A percentile compares a stretch with the other conserved stretches of the same genome.
These are phyloP conservation scores for Enteromius thamalakanensis DNA, from an alignment of 2,797 vertebrate genomes.

Conservation along the genomic window DNA sequence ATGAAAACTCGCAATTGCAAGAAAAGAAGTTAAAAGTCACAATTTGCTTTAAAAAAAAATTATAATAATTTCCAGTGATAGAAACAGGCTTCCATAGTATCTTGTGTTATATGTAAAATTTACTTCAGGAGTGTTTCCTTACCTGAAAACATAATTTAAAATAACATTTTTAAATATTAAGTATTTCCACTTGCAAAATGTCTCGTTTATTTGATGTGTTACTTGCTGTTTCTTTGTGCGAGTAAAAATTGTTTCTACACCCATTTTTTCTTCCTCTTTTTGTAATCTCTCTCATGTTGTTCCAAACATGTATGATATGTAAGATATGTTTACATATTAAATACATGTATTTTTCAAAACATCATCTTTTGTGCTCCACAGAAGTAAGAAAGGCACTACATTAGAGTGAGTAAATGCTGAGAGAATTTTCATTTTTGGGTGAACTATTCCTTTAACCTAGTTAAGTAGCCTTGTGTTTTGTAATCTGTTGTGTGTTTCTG, in stretches of 20 bases:
- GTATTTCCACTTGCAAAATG: not conserved
- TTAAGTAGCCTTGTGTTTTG: not conserved
- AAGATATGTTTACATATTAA: too few species aligned
- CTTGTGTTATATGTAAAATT: not conserved
- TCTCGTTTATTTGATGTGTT: too few species aligned
- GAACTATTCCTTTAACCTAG: not conserved
- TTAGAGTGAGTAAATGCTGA: not conserved
- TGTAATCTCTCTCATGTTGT: not conserved
- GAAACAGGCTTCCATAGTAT: not conserved
- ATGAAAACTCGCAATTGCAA: too few species aligned
- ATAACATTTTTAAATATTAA: too few species aligned
- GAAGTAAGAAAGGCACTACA: not conserved
- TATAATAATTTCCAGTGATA: not conserved
- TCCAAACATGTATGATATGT: not conserved
- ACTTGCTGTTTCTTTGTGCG: too few species aligned
- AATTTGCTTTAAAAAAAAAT: not conserved
- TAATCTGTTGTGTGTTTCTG: not conserved
- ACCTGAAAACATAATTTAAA: not conserved
- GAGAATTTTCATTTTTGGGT: not conserved
- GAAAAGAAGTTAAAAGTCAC: too few species aligned
- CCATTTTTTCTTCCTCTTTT: not conserved
- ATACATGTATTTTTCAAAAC: not conserved
- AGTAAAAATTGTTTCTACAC: not conserved
- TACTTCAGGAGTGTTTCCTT: not conserved
- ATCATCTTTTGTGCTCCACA: not conserved